phyloP scores from a whole-genome alignment of 2,113 vertebrate genomes.

The Cebidichthys violaceus region DNA sequence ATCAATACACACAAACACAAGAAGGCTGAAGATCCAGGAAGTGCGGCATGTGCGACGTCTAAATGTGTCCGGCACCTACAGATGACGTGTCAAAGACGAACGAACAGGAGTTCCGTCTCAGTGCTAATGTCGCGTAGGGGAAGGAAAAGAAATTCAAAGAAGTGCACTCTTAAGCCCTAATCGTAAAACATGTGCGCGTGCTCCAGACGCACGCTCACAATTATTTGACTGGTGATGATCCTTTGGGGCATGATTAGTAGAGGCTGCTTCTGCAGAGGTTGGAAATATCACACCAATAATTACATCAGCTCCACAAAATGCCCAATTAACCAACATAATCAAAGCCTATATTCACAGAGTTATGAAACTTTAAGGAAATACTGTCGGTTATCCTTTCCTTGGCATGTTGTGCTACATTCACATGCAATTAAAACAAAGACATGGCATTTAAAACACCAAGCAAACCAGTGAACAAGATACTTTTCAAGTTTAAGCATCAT shows the following conservation, averaged over 20 bases:
- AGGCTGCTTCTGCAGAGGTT: background rate
- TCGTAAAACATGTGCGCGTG: too few relatives aligned
- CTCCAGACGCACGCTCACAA: too few relatives aligned
- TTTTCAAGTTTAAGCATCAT: background rate
- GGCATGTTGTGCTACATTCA: background rate
- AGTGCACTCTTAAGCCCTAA: background rate
- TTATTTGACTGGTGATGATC: background rate
- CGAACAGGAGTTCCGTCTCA: constrained; percentile 39
- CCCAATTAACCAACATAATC: background rate
- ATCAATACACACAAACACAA: constrained; percentile 10
- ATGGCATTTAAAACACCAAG: background rate
- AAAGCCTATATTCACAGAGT: background rate
- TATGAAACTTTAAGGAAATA: background rate
- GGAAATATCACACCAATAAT: constrained; percentile 17
- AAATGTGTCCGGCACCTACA: constrained; percentile 73
- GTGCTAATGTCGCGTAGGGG: background rate
- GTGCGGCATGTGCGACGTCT: constrained; percentile 57
- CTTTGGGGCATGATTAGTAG: background rate
- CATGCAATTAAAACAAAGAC: background rate
- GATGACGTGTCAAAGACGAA: constrained; percentile 83
- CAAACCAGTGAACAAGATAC: background rate
- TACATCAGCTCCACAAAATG: background rate
- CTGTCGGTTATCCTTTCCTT: background rate
- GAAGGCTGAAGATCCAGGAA: constrained; percentile 41
- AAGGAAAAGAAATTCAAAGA: background rate